A percentile compares a stretch with the other conserved stretches of the same genome.
Evolutionary conservation across 2,113 vertebrate genomes (phyloP).

Genomic region (Aegotheles bennettii): DNA sequence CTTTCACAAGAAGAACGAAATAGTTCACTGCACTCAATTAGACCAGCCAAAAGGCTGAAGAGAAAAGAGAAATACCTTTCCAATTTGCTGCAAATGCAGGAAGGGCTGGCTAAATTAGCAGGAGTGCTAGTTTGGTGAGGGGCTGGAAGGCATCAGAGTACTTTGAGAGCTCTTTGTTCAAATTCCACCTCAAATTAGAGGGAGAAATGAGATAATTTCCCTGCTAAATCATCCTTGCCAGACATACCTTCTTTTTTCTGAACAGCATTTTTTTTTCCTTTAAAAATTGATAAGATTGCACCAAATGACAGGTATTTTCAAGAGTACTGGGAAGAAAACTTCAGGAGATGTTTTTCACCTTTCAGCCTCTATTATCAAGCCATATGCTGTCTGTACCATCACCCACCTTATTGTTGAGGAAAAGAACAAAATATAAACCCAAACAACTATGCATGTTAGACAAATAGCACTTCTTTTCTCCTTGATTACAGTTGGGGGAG

Average conservation of each 20-base stretch:
- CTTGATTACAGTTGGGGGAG: not conserved
- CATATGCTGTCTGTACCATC: not conserved
- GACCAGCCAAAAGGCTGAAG: not conserved
- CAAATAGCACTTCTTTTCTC: not conserved
- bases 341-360: not conserved
- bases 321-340: not conserved
- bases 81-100: not conserved
- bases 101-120: conserved; percentile 23
- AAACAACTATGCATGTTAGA: not conserved
- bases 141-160: not conserved
- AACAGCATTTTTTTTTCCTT: not conserved
- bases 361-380: not conserved
- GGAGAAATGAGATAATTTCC: not conserved
- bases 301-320: not conserved
- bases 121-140: not conserved
- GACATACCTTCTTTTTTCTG: not conserved
- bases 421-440: not conserved
- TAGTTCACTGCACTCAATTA: conserved; percentile 36
- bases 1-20: conserved; percentile 16
- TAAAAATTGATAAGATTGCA: not conserved
- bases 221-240: not conserved
- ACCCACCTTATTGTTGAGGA: not conserved
- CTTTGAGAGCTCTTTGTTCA: not conserved
- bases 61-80: conserved; percentile 7
- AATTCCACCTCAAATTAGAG: not conserved